Base-by-base conservation (phyloP, 1,140 invertebrate genomes). In the Phenacoccus solenopsis region DNA sequence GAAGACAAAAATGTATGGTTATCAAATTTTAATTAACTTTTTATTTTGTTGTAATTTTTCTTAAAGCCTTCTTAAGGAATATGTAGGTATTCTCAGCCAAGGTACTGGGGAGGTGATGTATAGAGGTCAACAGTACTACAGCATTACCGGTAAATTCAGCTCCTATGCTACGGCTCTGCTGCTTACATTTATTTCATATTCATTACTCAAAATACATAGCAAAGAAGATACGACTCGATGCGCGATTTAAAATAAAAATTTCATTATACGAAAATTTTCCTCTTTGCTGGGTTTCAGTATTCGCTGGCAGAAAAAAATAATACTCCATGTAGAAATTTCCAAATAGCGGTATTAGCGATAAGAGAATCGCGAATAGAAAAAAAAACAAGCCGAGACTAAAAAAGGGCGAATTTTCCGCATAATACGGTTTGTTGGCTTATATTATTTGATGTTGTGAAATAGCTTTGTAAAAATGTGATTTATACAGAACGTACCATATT, bases 391-490 rank as follows among this genome's bases (percentile, higher is more conserved):
- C 59, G 59, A 27, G 25, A 64, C 22, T 24, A 64, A 64, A 49
- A 49, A n/a, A 16, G 16, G 25, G 25, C 59, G 59, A 64, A 64
- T 27, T 64, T 64, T 64, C 59, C 59, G 59, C 59, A 64, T 64
- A 64, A 64, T 64, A 64, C 59, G 59, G 59, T 64, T 64, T 64
- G 59, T 64, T 64, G 59, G 59, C 59, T 64, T 64, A 64, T 64
- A 64, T 64, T 64, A 64, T 64, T 64, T 64, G 59, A 64, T 64
- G n/a, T n/a, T n/a, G 59, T 64, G 59, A 64, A 64, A 64, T 64
- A 64, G 59, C 59, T 64, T 64, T 64, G 59, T 64, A 64, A 64
- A 64, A 64, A 64, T 64, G 59, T 64, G 59, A 64, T 64, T 64
- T 64, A 64, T 64, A 64, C 12, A 20, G 25, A 64, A 64, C 25